Percentiles rank a stretch among this genome's conserved stretches.
Evolutionary conservation across 2,888 invertebrate species (phyloP).

Genomic region (Idaea aversata): DNA sequence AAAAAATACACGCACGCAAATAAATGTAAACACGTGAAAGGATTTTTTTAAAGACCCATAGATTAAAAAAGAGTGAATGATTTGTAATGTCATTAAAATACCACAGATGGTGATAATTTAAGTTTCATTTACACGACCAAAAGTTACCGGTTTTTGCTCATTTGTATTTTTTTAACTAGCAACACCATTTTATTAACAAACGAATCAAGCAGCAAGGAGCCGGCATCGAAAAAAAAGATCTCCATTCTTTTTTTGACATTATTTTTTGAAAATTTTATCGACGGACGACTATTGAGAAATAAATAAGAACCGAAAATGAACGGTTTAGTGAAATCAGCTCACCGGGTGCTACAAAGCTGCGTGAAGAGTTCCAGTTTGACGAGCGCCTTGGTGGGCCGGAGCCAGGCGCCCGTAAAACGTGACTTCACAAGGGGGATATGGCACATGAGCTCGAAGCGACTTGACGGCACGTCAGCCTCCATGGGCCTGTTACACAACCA

Average conservation of each 20-base stretch:
- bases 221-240: not conserved
- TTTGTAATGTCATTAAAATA: not conserved
- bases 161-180: slow-evolving; percentile 18
- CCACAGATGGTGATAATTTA: not conserved
- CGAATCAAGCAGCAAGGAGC: slow-evolving; percentile 12
- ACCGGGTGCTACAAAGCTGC: slow-evolving; percentile 71
- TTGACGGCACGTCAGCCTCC: slow-evolving; percentile 52
- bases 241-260: slow-evolving; percentile 33
- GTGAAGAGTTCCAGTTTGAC: slow-evolving; percentile 60
- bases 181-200: slow-evolving; percentile 26
- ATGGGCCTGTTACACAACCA: slow-evolving; percentile 76
- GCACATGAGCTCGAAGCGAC: slow-evolving; percentile 83
- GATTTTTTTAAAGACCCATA: not conserved
- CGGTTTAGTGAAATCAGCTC: slow-evolving; percentile 82
- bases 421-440: slow-evolving; percentile 86
- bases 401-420: slow-evolving; percentile 75
- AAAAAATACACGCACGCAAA: not conserved
- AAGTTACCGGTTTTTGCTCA: slow-evolving; percentile 8
- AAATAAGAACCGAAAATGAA: slow-evolving; percentile 79
- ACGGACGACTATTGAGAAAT: slow-evolving; percentile 12
- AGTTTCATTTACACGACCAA: not conserved
- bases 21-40: not conserved
- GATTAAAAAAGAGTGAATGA: not conserved
- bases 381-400: slow-evolving; percentile 59
- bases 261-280: slow-evolving; percentile 38